These are phyloP conservation scores for Corythornis leucogaster DNA, from an alignment of 2,797 vertebrate species.

Conservation along the genomic window DNA sequence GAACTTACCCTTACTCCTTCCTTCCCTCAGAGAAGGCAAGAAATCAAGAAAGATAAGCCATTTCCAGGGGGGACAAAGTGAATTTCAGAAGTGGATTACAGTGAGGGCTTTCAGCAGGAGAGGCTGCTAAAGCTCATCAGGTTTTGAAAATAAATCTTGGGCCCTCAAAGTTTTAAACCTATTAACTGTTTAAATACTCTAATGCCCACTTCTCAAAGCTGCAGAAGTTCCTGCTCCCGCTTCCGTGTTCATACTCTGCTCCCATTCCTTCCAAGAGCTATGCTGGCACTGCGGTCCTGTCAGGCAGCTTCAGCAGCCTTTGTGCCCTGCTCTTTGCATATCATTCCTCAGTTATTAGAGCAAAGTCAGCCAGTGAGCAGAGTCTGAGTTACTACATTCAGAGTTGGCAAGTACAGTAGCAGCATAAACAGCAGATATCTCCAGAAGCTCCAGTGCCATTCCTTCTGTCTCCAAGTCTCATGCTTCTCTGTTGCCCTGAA, in stretches of 20 bases:
- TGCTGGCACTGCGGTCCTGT: background rate
- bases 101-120: background rate
- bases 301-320: background rate
- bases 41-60: background rate
- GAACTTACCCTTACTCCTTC: background rate
- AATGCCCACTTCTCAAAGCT: background rate
- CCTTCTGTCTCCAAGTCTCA: background rate
- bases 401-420: conserved; percentile 29
- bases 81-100: background rate
- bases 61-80: background rate
- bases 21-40: background rate
- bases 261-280: background rate
- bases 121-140: background rate
- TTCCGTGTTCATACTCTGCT: background rate
- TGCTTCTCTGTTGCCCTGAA: background rate
- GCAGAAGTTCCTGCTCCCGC: background rate
- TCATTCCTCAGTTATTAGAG: conserved; percentile 45
- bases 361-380: background rate
- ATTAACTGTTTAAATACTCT: background rate
- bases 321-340: conserved; percentile 11
- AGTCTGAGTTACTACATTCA: background rate
- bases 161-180: background rate
- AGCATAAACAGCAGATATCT: background rate
- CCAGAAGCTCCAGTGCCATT: background rate
- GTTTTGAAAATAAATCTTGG: background rate